phyloP scores from a whole-genome alignment of 35 echinoderm and acorn worm species.

The Stichopus chloronotus region DNA sequence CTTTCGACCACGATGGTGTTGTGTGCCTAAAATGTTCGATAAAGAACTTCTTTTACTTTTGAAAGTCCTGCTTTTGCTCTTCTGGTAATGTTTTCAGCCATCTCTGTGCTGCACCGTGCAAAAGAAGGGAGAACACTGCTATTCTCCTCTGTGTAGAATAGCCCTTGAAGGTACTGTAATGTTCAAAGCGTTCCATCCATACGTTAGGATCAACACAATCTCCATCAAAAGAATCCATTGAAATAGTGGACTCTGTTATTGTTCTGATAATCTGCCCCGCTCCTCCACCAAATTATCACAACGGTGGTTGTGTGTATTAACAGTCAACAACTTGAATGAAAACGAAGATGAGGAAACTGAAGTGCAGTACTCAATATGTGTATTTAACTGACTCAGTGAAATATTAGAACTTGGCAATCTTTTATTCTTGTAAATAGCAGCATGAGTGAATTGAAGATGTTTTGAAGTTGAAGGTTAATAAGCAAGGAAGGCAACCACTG shows the following conservation, averaged over 20 bases:
- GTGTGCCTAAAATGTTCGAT: background rate
- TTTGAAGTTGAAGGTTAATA: too few species aligned
- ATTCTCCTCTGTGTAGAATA: background rate
- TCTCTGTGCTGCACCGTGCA: background rate
- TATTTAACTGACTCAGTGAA: too few species aligned
- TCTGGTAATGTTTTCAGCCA: background rate
- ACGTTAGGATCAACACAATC: background rate
- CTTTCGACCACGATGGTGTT: constrained; percentile 31
- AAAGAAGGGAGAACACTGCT: background rate
- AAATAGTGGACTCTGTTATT: background rate
- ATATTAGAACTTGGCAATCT: too few species aligned
- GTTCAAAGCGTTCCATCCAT: constrained; percentile 41
- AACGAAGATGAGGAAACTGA: too few species aligned
- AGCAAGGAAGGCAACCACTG: too few species aligned
- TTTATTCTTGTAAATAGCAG: too few species aligned
- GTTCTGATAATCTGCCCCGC: background rate
- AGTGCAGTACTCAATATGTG: too few species aligned
- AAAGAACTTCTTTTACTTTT: constrained; percentile 1
- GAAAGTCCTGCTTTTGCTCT: background rate
- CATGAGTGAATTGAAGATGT: too few species aligned
- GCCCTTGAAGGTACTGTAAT: background rate
- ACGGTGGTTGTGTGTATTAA: too few species aligned
- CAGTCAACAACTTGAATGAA: too few species aligned
- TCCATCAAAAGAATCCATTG: background rate
- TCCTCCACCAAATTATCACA: constrained; percentile 39